These are phyloP conservation scores for Ceratina australensis DNA, from an alignment of 1,140 invertebrate species.

Conservation along the genomic window DNA sequence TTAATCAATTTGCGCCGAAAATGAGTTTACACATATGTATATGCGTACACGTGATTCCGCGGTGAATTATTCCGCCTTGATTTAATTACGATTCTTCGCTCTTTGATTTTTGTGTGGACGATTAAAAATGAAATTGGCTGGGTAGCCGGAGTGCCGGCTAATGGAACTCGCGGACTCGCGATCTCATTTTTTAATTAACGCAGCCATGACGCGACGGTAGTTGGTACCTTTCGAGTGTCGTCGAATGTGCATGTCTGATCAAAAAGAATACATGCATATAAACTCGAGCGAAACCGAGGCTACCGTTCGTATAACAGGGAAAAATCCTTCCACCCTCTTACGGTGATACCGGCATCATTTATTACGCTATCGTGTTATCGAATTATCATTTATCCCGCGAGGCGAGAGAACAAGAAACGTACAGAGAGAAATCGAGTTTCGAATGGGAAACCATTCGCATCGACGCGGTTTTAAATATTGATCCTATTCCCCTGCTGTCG, in stretches of 20 bases:
- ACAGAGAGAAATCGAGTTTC: background rate
- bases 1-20: too few relatives aligned
- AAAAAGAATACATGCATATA: conserved; percentile 12
- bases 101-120: background rate
- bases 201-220: too few relatives aligned
- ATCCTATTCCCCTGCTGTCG: background rate
- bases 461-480: background rate
- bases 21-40: too few relatives aligned
- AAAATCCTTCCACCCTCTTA: background rate
- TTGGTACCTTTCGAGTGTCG: background rate
- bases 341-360: background rate
- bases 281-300: background rate
- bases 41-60: too few relatives aligned
- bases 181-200: conserved; percentile 11
- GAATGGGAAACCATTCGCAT: background rate
- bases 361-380: background rate
- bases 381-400: background rate
- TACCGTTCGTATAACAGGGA: background rate
- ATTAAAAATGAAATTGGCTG: background rate
- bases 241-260: background rate
- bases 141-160: background rate
- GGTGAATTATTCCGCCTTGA: too few relatives aligned
- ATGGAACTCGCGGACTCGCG: background rate
- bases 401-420: too few relatives aligned
- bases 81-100: background rate